Evolutionary conservation across 2,113 vertebrate species (phyloP).

Genomic region (Muntiacus muntjak): DNA sequence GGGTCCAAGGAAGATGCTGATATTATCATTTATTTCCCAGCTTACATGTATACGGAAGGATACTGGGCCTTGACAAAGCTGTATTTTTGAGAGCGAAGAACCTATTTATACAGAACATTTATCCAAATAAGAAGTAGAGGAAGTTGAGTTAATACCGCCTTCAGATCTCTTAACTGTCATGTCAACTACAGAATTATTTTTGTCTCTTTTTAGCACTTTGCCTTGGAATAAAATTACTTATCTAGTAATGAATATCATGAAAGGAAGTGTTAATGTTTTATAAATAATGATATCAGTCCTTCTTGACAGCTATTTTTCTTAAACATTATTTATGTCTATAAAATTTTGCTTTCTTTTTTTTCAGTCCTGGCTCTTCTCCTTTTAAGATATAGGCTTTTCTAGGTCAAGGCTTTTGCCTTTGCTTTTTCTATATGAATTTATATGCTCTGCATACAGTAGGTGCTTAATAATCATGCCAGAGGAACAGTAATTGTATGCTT

Average conservation of each 20-base stretch:
- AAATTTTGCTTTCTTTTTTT: neutral
- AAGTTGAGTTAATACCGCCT: neutral
- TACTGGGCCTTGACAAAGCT: neutral
- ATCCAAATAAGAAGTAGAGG: neutral
- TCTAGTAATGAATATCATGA: neutral
- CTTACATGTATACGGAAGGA: neutral
- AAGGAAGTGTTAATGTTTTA: neutral
- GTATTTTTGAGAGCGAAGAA: neutral
- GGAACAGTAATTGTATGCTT: neutral
- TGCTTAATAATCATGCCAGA: neutral
- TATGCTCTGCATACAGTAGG: neutral
- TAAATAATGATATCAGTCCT: neutral
- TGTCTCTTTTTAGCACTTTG: slow-evolving; percentile 13
- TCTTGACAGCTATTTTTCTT: neutral
- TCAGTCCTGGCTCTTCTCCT: neutral
- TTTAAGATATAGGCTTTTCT: neutral
- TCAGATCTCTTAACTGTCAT: neutral
- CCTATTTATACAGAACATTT: slow-evolving; percentile 15
- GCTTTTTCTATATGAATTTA: neutral
- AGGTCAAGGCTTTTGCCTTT: neutral
- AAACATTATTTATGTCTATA: neutral
- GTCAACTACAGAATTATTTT: slow-evolving; percentile 13
- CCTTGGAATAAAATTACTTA: slow-evolving; percentile 54
- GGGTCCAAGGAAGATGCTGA: neutral
- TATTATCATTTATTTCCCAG: neutral